Conservation (phyloP, 2,888 invertebrate species). For the Hypselothyrea guttata region DNA sequence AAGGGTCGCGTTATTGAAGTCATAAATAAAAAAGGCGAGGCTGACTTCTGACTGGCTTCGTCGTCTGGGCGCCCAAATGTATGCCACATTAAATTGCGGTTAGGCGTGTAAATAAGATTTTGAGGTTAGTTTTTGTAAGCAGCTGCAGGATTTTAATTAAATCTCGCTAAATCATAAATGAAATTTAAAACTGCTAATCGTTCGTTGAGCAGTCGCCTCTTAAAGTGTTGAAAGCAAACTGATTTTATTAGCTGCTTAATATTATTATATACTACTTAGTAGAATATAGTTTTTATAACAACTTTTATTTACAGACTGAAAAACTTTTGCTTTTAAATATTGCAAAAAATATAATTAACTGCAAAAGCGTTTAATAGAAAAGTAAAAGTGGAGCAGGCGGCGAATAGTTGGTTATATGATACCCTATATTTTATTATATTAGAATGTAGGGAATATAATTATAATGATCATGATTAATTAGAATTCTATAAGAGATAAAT, state of each 20-base stretch:
- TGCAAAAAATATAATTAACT: conserved; percentile 36
- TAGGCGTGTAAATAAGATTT: conserved; percentile 65
- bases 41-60: conserved; percentile 29
- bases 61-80: conserved; percentile 41
- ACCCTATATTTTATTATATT: conserved; percentile 1
- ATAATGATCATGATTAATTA: too few species aligned
- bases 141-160: conserved; percentile 68
- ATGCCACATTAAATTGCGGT: conserved; percentile 73
- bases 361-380: conserved; percentile 15
- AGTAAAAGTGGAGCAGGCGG: conserved; percentile 3
- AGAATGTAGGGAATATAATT: too few species aligned
- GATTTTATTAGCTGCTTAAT: not conserved
- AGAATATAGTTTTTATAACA: conserved; percentile 5
- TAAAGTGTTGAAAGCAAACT: too few species aligned
- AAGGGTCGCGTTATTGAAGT: conserved; percentile 68
- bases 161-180: conserved; percentile 24
- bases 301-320: conserved; percentile 12
- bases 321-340: conserved; percentile 20
- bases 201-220: too few species aligned
- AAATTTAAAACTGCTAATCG: not conserved
- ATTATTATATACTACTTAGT: not conserved
- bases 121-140: conserved; percentile 62
- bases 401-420: conserved; percentile 4
- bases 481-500: too few species aligned
- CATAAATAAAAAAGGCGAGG: conserved; percentile 68